These are phyloP conservation scores for Polydrusus tereticollis DNA, from an alignment of 2,888 invertebrate genomes.

Conservation along the genomic window DNA sequence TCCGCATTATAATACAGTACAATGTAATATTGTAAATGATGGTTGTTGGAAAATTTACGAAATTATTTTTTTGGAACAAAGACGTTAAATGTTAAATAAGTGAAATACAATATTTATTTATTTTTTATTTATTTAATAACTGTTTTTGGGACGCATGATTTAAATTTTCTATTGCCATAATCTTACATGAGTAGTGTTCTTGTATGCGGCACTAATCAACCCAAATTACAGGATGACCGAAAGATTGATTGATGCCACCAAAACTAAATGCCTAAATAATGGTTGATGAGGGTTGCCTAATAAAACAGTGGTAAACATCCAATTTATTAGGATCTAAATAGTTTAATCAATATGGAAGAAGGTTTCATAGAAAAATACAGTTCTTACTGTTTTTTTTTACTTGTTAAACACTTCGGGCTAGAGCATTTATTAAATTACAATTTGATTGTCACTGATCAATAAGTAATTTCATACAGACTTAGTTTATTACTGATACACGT, in stretches of 20 bases:
- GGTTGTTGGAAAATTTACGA: too few relatives aligned
- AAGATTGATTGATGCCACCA: slow-evolving; percentile 40
- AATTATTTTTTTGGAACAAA: too few relatives aligned
- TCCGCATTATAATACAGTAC: background rate
- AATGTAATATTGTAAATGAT: background rate
- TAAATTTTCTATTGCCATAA: too few relatives aligned
- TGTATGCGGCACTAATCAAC: slow-evolving; percentile 5
- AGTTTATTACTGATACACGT: too few relatives aligned
- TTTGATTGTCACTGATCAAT: too few relatives aligned
- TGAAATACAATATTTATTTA: background rate
- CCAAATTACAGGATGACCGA: slow-evolving; percentile 15
- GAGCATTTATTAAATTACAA: too few relatives aligned
- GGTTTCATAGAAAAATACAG: too few relatives aligned
- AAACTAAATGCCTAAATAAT: slow-evolving; percentile 31
- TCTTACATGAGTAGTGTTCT: background rate
- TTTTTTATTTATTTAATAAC: background rate
- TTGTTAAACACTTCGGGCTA: too few relatives aligned
- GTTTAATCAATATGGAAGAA: slow-evolving; percentile 9
- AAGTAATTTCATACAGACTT: too few relatives aligned
- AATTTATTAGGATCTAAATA: slow-evolving; percentile 36
- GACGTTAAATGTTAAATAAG: too few relatives aligned
- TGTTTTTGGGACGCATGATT: too few relatives aligned
- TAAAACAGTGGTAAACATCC: slow-evolving; percentile 33
- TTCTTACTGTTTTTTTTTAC: too few relatives aligned
- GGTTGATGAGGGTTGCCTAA: slow-evolving; percentile 40